These are phyloP conservation scores for Drosophila guanche DNA, from an alignment of 1,140 invertebrate genomes.

Conservation along the genomic window DNA sequence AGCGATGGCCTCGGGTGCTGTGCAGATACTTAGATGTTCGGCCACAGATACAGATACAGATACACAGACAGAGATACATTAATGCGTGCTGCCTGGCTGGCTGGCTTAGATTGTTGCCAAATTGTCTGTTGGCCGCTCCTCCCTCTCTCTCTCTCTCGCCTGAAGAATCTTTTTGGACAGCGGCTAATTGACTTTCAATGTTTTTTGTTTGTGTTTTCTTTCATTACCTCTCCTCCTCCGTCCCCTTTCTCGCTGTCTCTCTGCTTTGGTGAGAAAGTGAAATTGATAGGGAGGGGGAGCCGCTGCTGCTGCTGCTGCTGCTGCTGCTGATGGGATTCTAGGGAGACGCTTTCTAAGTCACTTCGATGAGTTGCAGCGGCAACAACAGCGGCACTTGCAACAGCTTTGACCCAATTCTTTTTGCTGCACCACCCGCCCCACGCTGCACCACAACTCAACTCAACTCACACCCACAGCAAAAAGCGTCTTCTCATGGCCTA, in stretches of 20 bases:
- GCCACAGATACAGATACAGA: conserved; percentile 13
- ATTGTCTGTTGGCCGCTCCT: conserved; percentile 4
- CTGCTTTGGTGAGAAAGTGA: conserved; percentile 66
- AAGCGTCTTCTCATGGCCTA: conserved; percentile 78
- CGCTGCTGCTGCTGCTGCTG: neutral
- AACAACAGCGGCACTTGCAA: conserved; percentile 2
- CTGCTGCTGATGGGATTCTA: conserved; percentile 41
- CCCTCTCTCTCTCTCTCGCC: too few species aligned
- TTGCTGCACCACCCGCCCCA: conserved; percentile 28
- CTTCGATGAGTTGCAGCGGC: conserved; percentile 35
- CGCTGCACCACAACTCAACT: too few species aligned
- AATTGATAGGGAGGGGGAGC: conserved; percentile 52
- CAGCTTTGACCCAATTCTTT: conserved; percentile 66
- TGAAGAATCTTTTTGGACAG: conserved; percentile 67
- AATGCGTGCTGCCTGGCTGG: conserved; percentile 12
- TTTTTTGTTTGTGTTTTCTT: conserved; percentile 54
- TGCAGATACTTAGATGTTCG: conserved; percentile 1
- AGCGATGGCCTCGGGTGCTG: conserved; percentile 5
- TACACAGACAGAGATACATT: neutral
- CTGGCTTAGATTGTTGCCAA: conserved; percentile 31
- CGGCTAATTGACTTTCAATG: conserved; percentile 80
- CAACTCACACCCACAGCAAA: conserved; percentile 37
- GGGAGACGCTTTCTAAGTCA: conserved; percentile 65
- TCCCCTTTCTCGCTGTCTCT: neutral
- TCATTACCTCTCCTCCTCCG: neutral